Percentiles rank a stretch among this genome's conserved stretches.
Evolutionary conservation across 2,113 vertebrate genomes (phyloP).

Genomic region (Vidua macroura): DNA sequence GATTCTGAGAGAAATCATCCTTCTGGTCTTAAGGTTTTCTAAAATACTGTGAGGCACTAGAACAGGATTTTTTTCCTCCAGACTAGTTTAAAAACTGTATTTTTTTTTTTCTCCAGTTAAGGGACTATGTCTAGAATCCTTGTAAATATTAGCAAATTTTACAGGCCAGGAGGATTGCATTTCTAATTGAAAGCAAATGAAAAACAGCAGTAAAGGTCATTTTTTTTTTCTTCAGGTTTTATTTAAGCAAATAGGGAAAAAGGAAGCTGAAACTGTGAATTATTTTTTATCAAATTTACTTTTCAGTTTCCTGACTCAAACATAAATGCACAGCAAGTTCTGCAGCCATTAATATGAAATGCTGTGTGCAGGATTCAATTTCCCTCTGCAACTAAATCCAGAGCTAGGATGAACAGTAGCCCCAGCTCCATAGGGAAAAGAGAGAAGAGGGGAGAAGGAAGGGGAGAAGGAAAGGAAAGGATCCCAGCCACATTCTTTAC

Average conservation of each 20-base stretch:
- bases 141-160: conserved; percentile 52
- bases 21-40: background rate
- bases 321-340: background rate
- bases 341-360: background rate
- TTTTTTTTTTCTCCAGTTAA: conserved; percentile 1
- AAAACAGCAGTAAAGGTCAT: conserved; percentile 19
- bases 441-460: too few species aligned
- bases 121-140: background rate
- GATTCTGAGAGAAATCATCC: background rate
- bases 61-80: background rate
- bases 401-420: background rate
- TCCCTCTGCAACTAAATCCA: background rate
- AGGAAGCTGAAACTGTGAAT: background rate
- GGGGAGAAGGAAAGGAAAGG: background rate
- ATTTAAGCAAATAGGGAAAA: conserved; percentile 23
- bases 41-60: background rate
- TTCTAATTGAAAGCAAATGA: conserved; percentile 41
- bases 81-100: conserved; percentile 2
- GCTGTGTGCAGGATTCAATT: background rate
- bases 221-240: conserved; percentile 1
- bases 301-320: background rate
- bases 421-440: background rate
- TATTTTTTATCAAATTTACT: background rate
- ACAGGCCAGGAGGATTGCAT: background rate
- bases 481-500: background rate